Evolutionary conservation across 2,888 invertebrate genomes (phyloP), one percentile per base, ranked within the genome.

Genomic region (Eilema caniola): DNA sequence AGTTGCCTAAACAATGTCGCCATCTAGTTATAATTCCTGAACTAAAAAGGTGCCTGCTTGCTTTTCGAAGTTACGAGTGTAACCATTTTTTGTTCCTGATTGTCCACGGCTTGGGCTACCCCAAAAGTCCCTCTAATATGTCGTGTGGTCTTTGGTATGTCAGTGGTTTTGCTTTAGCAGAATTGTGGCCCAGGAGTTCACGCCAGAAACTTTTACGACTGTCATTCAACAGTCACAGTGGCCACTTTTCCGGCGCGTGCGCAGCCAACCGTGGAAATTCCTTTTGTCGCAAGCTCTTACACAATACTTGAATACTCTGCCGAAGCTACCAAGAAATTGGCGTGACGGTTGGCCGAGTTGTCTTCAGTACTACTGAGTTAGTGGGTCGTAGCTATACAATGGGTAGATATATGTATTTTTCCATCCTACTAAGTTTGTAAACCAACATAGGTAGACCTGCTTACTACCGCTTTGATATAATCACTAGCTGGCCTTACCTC

Each of bases 271-370:
- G 65, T 57, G 61, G 33, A 47, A 62, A 33, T 28, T 60, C 60
- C 33, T 31, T 53, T 69, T 61, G 60, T 69, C 47, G 8, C 56
- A 41, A 33, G 24, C 25, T 23, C 37, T 53, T 62, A 2, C 47
- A 28, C 60, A 64, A 64, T 57, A 33, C 20, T 37, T 5, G 11
- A 47, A 53, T 20, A 20, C 4, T 64, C 31, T 47, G 53, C 24
- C 7, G 41, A 59, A 59, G 59, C 31, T 56, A 5, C 24, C 59
- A 20, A 25, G 53, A 53, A 61, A 69, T 61, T 62, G 47, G 61
- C 62, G 64, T 68, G 71, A 61, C 65, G 57, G 16, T 31, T 69
- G 69, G 56, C 68, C 57, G 14, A 65, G 62, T 71, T 47, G 23
- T 66, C 60, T 28, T 62, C n/a, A 28, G 23, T 47, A 47, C 20